Evolutionary conservation across 2,113 vertebrate genomes (phyloP), one percentile per base, ranked within the genome.

Genomic region (Acanthisitta chloris): DNA sequence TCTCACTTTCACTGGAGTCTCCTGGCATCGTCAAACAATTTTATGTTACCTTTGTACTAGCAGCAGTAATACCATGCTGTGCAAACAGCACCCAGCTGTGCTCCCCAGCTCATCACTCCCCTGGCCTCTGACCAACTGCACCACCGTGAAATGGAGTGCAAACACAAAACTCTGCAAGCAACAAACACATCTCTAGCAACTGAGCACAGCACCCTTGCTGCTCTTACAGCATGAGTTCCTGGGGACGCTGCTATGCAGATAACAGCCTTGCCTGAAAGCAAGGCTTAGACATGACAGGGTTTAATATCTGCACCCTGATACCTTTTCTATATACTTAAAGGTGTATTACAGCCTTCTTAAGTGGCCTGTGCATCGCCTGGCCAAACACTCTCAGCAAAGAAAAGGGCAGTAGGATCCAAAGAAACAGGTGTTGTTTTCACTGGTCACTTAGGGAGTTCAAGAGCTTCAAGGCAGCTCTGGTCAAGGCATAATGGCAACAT

Each of bases 201-300:
- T 25, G 45, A 19, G 42, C 36, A 55, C 2, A 34, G 55, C 45
- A 46, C 46, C 65, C 55, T 66, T 55, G 28, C 24, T 40, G 62
- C 54, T 71, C 33, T 18, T 1, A 8, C 1, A 87, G 40, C 4
- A 4, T 0, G 10, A 4, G 1, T 3, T 42, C 51, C 10, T 18
- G 17, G 6, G 59, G 54, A n/a, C 55, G 4, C 8, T 17, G 34
- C 66, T 38, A 16, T 1, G 2, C 34, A 69, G 36, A 2, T 1
- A 15, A 6, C 16, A 49, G 72, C 58, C 10, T 26, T 19, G 17
- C 31, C 78, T 45, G 33, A 79, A 17, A 69, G 70, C 34, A 33
- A 20, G 29, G 31, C 54, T 69, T 61, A 36, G 6, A 3, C 25
- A 6, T 1, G 9, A 11, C 40, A n/a, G 10, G 17, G 21, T 8